These are phyloP conservation scores for Euzetes globulus DNA, from an alignment of 2,888 invertebrate genomes.

Conservation along the genomic window DNA sequence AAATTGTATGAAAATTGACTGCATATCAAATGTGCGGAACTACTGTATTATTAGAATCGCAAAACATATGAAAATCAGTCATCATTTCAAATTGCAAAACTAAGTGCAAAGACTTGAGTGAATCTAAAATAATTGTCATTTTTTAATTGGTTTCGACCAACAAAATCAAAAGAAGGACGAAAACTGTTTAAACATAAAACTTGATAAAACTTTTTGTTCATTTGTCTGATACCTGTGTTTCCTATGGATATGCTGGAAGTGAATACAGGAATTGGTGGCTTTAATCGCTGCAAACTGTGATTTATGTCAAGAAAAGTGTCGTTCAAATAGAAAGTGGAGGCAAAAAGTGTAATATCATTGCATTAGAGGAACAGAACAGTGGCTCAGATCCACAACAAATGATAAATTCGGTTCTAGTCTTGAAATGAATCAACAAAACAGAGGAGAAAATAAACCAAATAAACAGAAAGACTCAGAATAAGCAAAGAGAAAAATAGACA, in stretches of 20 bases:
- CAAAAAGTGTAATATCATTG: slow-evolving; percentile 14
- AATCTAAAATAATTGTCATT: too few species aligned
- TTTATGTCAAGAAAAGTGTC: slow-evolving; percentile 19
- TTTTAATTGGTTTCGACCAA: not conserved
- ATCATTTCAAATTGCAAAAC: not conserved
- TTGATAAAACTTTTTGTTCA: not conserved
- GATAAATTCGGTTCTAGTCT: slow-evolving; percentile 26
- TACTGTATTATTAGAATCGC: too few species aligned
- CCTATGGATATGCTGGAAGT: not conserved
- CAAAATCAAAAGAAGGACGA: not conserved
- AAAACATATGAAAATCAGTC: not conserved
- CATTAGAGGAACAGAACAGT: not conserved
- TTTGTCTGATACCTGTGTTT: slow-evolving; percentile 2
- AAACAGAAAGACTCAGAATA: slow-evolving; percentile 1
- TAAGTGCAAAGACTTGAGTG: too few species aligned
- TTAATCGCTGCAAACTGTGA: slow-evolving; percentile 27
- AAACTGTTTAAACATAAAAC: not conserved
- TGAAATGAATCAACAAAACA: slow-evolving; percentile 8
- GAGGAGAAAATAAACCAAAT: not conserved
- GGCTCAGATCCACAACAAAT: slow-evolving; percentile 5
- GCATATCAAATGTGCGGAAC: not conserved
- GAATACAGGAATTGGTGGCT: not conserved
- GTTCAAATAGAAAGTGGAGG: not conserved
- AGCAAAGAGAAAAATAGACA: not conserved
- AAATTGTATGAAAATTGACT: not conserved